Percentiles rank a stretch among this genome's conserved stretches.
phyloP scores from a whole-genome alignment of 2,888 invertebrate species.

The Camptogramma bilineatum region DNA sequence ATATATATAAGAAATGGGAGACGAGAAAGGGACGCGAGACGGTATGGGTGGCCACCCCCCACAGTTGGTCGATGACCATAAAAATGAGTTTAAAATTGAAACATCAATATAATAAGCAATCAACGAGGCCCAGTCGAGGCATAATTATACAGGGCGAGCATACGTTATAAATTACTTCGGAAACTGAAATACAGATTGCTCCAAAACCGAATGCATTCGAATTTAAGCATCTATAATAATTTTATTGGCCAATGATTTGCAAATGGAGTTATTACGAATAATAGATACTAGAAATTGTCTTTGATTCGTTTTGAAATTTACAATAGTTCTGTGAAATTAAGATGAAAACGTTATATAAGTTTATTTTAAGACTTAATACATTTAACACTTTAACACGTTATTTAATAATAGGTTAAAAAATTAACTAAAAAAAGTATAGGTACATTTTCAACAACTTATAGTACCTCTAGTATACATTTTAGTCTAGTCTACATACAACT shows the following conservation, averaged over 20 bases:
- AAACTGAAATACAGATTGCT: constrained; percentile 74
- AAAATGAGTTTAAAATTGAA: constrained; percentile 86
- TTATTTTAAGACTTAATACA: background rate
- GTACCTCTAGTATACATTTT: no score
- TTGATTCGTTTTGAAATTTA: background rate
- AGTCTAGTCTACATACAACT: no score
- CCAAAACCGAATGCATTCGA: constrained; percentile 54
- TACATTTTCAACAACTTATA: background rate
- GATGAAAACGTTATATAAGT: no score
- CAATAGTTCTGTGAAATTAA: background rate
- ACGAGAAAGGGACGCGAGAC: constrained; percentile 61
- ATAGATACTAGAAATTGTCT: constrained; percentile 11
- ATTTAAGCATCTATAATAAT: constrained; percentile 28
- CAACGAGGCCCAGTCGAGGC: constrained; percentile 71
- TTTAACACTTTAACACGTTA: no score
- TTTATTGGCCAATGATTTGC: constrained; percentile 27
- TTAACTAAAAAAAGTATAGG: no score
- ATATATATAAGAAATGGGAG: constrained; percentile 47
- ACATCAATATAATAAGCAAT: constrained; percentile 86
- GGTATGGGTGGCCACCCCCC: constrained; percentile 85
- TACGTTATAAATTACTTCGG: constrained; percentile 80
- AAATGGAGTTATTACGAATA: constrained; percentile 20
- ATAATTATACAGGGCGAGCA: constrained; percentile 81
- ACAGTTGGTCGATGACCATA: constrained; percentile 85
- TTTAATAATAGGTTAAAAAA: no score